Evolutionary conservation across 1,140 invertebrate genomes (phyloP), one percentile per base, ranked within the genome.

Genomic region (Leguminivora glycinivorella): DNA sequence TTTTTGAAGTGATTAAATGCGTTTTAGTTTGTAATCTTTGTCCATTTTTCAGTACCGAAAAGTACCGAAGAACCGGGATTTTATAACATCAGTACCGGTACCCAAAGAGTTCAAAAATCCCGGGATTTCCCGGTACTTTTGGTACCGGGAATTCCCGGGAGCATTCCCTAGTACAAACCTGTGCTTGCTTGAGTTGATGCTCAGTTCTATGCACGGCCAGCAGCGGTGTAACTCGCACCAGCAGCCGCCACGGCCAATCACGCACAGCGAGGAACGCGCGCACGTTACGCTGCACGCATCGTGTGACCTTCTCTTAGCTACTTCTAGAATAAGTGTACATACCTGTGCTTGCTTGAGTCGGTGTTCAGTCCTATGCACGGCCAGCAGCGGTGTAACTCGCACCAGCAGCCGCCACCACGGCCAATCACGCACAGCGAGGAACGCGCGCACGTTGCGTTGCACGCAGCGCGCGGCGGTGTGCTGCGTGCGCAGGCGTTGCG

Each of bases 361-460:
- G 88, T 98, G 96, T 87, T 99, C 98, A 14, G 97, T 98, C 69
- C 97, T 94, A 86, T 98, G 96, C 4, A 98, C 97, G 84, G 98
- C 98, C 19, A 99, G 93, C 67, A 99, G 92, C 19, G 98, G 98
- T 47, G 96, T 95, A 31, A 99, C 96, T 77, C 97, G 95, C 22
- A 98, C 95, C 82, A 98, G 94, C 60, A 99, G 93, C 68, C 97
- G 93, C 98, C 98, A 99, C 98, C 98, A 99, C 4, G 96, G 95
- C 98, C 98, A 99, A 88, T 98, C 96, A 58, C 96, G 93, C 0
- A 99, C 96, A 34, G 95, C 94, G 85, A 98, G 94, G 83, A 98
- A 96, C 77, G 97, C 98, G 74, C 96, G 94, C 1, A 99, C 97
- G 92, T 99, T 99, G 70, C 96, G 94, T 84, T 99, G 98, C 69